Percentiles rank a stretch among this genome's conserved stretches.
phyloP scores from a whole-genome alignment of 2,113 vertebrate genomes.

The Gobiocypris rarus region DNA sequence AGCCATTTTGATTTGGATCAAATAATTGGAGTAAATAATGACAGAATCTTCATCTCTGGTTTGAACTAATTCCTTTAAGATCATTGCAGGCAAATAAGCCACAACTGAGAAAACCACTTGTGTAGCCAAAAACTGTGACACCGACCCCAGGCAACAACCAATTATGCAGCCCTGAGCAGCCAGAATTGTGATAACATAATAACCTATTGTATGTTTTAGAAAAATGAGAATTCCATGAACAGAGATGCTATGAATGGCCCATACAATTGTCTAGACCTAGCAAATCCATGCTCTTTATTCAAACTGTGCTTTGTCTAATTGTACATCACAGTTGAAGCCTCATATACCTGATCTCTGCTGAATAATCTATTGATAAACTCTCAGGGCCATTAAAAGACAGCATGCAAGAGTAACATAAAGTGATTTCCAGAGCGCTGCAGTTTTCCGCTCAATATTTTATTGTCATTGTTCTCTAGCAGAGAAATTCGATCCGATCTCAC shows the following conservation, averaged over 20 bases:
- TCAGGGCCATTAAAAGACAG: slow-evolving; percentile 16
- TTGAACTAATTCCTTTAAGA: not conserved
- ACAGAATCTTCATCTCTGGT: not conserved
- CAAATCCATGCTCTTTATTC: not conserved
- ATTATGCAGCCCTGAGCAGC: slow-evolving; percentile 17
- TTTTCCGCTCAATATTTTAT: slow-evolving; percentile 20
- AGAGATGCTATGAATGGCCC: not conserved
- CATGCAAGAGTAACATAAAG: not conserved
- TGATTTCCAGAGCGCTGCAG: not conserved
- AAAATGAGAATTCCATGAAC: not conserved
- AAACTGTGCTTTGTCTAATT: not conserved
- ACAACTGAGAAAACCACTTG: not conserved
- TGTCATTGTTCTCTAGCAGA: slow-evolving; percentile 17
- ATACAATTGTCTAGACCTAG: not conserved
- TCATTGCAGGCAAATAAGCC: not conserved
- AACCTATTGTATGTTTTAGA: slow-evolving; percentile 14
- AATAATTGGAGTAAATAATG: not conserved
- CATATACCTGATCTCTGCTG: slow-evolving; percentile 13
- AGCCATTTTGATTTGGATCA: not conserved
- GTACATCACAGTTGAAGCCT: not conserved
- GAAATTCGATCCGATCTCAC: too few relatives aligned
- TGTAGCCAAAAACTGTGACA: slow-evolving; percentile 16
- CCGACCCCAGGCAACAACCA: slow-evolving; percentile 23
- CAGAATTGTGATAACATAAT: not conserved
- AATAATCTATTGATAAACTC: slow-evolving; percentile 13